phyloP scores from a whole-genome alignment of 1,140 invertebrate genomes.

The Drosophila funebris region DNA sequence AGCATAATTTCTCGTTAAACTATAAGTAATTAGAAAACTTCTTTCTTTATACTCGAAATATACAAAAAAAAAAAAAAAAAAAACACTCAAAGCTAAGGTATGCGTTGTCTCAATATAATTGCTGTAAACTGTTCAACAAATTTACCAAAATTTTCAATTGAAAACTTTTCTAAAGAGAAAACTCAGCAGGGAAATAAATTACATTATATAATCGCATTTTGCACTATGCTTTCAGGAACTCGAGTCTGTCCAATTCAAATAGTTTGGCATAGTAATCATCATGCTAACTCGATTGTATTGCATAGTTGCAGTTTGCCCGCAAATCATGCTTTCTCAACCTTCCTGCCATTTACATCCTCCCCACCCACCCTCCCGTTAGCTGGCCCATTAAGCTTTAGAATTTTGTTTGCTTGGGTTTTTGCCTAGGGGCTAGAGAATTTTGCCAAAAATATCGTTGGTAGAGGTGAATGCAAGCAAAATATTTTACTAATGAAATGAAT shows the following conservation, averaged over 20 bases:
- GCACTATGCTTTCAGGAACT: not conserved
- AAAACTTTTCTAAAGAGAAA: not conserved
- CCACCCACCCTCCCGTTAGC: not conserved
- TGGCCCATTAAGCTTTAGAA: constrained; percentile 32
- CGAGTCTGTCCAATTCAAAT: constrained; percentile 20
- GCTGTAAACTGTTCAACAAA: constrained; percentile 4
- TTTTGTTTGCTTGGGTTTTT: constrained; percentile 10
- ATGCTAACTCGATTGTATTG: constrained; percentile 5
- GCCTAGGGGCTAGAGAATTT: not conserved
- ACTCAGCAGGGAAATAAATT: constrained; percentile 2
- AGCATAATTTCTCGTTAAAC: not conserved
- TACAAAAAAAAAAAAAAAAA: too few species aligned
- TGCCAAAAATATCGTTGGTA: constrained; percentile 41
- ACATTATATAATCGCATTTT: constrained; percentile 15
- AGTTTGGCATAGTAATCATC: constrained; percentile 19
- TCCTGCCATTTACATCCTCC: not conserved
- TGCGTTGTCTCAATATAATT: not conserved
- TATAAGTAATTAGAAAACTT: too few species aligned
- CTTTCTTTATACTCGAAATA: not conserved
- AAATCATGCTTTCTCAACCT: not conserved
- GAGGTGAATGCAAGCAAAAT: constrained; percentile 54
- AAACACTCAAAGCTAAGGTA: too few species aligned
- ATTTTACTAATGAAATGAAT: constrained; percentile 67
- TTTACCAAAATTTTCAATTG: not conserved
- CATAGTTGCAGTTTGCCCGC: constrained; percentile 13